Conservation (phyloP, 2,797 vertebrate species). For the Rhinatrema bivittatum region DNA sequence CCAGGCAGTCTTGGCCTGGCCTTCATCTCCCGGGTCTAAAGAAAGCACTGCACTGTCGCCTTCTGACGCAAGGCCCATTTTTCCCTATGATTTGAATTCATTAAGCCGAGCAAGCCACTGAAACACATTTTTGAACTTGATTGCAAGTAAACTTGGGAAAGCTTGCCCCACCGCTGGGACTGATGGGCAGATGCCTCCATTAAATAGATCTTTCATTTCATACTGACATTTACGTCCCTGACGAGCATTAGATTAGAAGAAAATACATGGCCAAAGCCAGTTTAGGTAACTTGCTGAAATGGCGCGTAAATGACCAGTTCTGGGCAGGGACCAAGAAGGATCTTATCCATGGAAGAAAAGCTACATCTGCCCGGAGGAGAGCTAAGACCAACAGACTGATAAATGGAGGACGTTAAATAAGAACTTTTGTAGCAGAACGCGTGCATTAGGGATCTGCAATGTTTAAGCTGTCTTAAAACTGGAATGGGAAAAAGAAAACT, state of each 20-base stretch:
- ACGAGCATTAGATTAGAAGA: too few relatives aligned
- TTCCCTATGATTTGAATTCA: conserved; percentile 19
- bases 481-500: conserved; percentile 47
- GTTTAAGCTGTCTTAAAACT: conserved; percentile 35
- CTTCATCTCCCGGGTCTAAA: conserved; percentile 88
- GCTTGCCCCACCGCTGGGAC: conserved; percentile 10
- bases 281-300: too few relatives aligned
- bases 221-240: conserved; percentile 6
- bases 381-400: too few relatives aligned
- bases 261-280: too few relatives aligned
- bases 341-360: too few relatives aligned
- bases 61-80: conserved; percentile 11
- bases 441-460: conserved; percentile 35
- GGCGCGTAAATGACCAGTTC: too few relatives aligned
- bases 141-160: conserved; percentile 15
- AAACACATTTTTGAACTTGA: conserved; percentile 18
- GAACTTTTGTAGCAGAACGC: conserved; percentile 20
- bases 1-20: conserved; percentile 83
- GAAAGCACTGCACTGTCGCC: conserved; percentile 5
- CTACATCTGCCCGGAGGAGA: too few relatives aligned
- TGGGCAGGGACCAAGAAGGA: too few relatives aligned
- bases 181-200: conserved; percentile 13
- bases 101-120: conserved; percentile 28
- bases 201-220: conserved; percentile 11
- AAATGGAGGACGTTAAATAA: conserved; percentile 23